Evolutionary conservation across 2,113 vertebrate species (phyloP).

Genomic region (Thamnaconus septentrionalis): DNA sequence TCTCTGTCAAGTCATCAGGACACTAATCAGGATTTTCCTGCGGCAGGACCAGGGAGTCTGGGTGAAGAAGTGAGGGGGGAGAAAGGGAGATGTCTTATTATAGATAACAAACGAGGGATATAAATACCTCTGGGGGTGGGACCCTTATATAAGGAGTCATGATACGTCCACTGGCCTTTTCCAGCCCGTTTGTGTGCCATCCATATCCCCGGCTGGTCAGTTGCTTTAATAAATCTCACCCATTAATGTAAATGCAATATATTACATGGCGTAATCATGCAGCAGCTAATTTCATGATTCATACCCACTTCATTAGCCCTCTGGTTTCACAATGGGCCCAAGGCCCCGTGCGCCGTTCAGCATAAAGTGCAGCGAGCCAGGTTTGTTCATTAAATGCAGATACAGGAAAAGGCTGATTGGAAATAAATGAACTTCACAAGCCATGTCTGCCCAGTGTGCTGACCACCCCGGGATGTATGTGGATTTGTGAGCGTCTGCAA

Average conservation of each 20-base stretch:
- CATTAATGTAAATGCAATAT: conserved; percentile 11
- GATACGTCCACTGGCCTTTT: conserved; percentile 49
- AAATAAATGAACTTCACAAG: conserved; percentile 36
- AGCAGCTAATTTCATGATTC: no score
- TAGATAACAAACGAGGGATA: conserved; percentile 73
- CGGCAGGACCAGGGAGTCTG: conserved; percentile 42
- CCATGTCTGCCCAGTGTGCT: conserved; percentile 3
- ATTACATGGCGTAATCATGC: neutral
- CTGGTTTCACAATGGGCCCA: neutral
- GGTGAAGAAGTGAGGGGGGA: conserved; percentile 25
- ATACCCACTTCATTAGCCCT: no score
- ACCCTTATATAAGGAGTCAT: conserved; percentile 64
- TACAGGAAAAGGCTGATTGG: conserved; percentile 2
- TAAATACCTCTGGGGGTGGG: conserved; percentile 68
- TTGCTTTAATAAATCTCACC: conserved; percentile 1
- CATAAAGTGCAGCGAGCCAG: conserved; percentile 9
- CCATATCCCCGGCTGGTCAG: neutral
- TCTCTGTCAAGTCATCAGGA: conserved; percentile 52
- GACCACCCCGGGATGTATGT: conserved; percentile 22
- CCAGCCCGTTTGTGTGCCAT: conserved; percentile 9
- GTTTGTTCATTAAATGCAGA: conserved; percentile 13
- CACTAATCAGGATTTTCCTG: conserved; percentile 63
- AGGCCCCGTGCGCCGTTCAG: conserved; percentile 6
- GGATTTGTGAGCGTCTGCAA: neutral
- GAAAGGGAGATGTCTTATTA: conserved; percentile 63